phyloP scores from a whole-genome alignment of 2,113 vertebrate species.

The Turdus rufiventris region DNA sequence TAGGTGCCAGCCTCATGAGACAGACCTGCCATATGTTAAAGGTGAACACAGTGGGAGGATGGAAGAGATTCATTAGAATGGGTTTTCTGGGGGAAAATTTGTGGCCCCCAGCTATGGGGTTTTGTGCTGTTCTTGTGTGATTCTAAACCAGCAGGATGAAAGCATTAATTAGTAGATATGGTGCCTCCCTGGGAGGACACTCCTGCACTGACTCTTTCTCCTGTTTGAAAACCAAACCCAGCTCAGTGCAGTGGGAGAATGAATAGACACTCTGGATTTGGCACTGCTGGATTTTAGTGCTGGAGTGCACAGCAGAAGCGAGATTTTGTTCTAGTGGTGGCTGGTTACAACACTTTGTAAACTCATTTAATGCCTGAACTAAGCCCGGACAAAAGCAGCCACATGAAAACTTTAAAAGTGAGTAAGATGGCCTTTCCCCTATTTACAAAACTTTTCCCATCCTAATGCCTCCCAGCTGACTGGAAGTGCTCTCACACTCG shows the following conservation, averaged over 20 bases:
- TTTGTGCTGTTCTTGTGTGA: not conserved
- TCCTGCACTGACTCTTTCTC: not conserved
- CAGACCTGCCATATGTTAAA: constrained; percentile 62
- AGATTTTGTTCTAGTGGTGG: not conserved
- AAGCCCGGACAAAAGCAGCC: not conserved
- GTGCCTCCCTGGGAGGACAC: not conserved
- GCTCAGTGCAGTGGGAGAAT: not conserved
- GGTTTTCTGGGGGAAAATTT: not conserved
- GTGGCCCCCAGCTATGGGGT: not conserved
- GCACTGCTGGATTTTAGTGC: not conserved
- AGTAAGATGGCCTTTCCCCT: not conserved
- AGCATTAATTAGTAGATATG: not conserved
- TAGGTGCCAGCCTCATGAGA: constrained; percentile 52
- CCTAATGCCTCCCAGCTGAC: not conserved
- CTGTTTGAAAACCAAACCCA: not conserved
- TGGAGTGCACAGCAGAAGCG: not conserved
- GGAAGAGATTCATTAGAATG: constrained; percentile 8
- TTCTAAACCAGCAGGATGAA: not conserved
- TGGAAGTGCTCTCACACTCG: not conserved
- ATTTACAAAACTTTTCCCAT: not conserved
- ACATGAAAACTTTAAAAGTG: not conserved
- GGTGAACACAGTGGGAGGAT: constrained; percentile 46
- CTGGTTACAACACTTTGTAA: not conserved
- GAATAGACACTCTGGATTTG: not conserved
- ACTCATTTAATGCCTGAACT: not conserved